Conservation (phyloP, 1,140 invertebrate genomes). For the Tetramorium alpestre region DNA sequence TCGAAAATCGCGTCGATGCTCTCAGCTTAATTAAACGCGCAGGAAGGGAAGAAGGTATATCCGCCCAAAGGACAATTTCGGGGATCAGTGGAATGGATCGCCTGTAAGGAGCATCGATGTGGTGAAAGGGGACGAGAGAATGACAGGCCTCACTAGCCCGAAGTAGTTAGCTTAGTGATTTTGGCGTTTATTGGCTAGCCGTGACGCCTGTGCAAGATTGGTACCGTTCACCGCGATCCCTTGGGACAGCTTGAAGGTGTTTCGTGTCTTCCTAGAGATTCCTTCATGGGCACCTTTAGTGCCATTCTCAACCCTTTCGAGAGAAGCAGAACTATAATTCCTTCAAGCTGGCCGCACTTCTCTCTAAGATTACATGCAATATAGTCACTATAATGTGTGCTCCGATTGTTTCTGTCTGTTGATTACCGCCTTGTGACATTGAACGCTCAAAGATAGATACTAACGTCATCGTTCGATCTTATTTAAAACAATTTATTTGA, state of each 20-base stretch:
- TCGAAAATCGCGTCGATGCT: slow-evolving; percentile 72
- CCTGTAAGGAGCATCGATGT: slow-evolving; percentile 70
- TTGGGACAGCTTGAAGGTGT: slow-evolving; percentile 79
- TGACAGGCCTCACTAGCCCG: slow-evolving; percentile 72
- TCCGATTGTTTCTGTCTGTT: not conserved
- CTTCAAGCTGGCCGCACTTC: slow-evolving; percentile 48
- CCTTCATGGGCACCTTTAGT: slow-evolving; percentile 38
- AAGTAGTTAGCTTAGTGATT: slow-evolving; percentile 83
- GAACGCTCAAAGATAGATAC: not conserved
- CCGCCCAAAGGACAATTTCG: slow-evolving; percentile 49
- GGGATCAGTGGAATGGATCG: slow-evolving; percentile 38
- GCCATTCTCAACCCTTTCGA: slow-evolving; percentile 49
- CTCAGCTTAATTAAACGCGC: slow-evolving; percentile 80
- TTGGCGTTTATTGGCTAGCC: slow-evolving; percentile 80
- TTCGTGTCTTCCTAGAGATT: slow-evolving; percentile 73
- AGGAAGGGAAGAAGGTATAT: slow-evolving; percentile 61
- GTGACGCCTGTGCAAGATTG: slow-evolving; percentile 82
- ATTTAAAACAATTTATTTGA: not conserved
- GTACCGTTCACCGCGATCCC: slow-evolving; percentile 72
- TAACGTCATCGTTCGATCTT: not conserved
- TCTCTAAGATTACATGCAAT: slow-evolving; percentile 15
- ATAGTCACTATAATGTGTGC: not conserved
- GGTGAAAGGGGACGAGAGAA: slow-evolving; percentile 72
- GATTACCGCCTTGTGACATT: not conserved
- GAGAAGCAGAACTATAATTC: slow-evolving; percentile 59